Evolutionary conservation across 2,113 vertebrate genomes (phyloP).

Genomic region (Oreocharis arfaki): DNA sequence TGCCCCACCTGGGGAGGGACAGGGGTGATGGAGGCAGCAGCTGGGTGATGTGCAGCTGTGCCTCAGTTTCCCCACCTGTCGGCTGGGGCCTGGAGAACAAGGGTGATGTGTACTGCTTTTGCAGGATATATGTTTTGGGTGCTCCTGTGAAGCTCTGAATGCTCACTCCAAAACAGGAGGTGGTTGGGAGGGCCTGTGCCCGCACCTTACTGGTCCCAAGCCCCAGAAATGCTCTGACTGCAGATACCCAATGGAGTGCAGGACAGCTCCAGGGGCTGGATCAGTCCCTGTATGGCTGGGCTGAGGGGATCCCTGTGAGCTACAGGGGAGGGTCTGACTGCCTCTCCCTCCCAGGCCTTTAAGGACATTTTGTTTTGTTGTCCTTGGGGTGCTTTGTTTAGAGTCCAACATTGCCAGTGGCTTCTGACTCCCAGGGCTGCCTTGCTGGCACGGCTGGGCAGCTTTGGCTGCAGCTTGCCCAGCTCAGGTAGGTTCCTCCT

Average conservation of each 20-base stretch:
- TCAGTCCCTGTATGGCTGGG: neutral
- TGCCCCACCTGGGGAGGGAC: neutral
- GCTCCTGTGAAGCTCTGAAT: neutral
- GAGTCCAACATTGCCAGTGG: neutral
- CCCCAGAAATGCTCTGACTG: neutral
- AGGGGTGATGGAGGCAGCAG: neutral
- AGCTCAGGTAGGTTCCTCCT: neutral
- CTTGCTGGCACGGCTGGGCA: neutral
- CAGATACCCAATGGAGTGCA: rapidly evolving
- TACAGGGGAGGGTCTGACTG: neutral
- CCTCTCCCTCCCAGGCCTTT: neutral
- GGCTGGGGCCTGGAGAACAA: neutral
- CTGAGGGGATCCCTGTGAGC: neutral
- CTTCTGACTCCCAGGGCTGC: conserved; percentile 24
- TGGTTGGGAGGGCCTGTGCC: rapidly evolving
- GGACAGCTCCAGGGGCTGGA: neutral
- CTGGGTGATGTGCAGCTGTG: neutral
- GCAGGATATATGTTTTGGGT: neutral
- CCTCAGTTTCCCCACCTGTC: neutral
- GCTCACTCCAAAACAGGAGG: neutral
- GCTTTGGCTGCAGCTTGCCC: neutral
- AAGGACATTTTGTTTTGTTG: conserved; percentile 52
- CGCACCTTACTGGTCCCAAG: neutral
- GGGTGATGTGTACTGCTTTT: neutral
- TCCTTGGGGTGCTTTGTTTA: neutral